Evolutionary conservation across 1,140 invertebrate species (phyloP).

Genomic region (Diprion similis): DNA sequence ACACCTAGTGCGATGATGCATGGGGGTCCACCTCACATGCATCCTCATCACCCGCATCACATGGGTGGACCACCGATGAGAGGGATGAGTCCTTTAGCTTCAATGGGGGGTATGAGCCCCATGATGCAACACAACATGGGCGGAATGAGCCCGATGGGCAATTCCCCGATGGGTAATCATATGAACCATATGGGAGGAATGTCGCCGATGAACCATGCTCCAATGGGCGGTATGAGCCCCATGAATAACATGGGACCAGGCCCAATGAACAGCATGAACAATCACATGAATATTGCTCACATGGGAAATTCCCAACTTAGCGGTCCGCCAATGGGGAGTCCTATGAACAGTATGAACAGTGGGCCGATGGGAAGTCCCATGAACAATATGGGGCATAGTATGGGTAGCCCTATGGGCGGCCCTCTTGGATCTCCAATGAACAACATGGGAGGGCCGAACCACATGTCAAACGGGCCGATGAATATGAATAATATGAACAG

Average conservation of each 20-base stretch:
- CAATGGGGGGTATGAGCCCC: conserved; percentile 76
- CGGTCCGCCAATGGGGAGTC: conserved; percentile 74
- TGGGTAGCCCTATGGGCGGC: conserved; percentile 60
- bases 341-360: conserved; percentile 72
- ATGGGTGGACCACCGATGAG: conserved; percentile 72
- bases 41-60: conserved; percentile 64
- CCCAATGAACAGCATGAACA: conserved; percentile 63
- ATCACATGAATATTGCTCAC: conserved; percentile 76
- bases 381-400: conserved; percentile 59
- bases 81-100: conserved; percentile 62
- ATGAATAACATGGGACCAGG: conserved; percentile 72
- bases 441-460: conserved; percentile 54
- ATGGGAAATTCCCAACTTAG: conserved; percentile 75
- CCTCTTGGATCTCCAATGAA: conserved; percentile 58
- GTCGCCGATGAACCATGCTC: conserved; percentile 67
- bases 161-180: conserved; percentile 59
- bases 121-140: conserved; percentile 64
- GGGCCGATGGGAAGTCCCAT: conserved; percentile 69
- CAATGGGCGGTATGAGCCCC: conserved; percentile 70
- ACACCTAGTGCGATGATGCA: conserved; percentile 69
- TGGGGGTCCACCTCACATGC: conserved; percentile 64
- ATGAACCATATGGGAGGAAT: conserved; percentile 70
- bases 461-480: conserved; percentile 57
- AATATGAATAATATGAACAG: conserved; percentile 61
- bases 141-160: conserved; percentile 60